phyloP scores from a whole-genome alignment of 2,113 vertebrate species.

The Hippocampus mohnikei region DNA sequence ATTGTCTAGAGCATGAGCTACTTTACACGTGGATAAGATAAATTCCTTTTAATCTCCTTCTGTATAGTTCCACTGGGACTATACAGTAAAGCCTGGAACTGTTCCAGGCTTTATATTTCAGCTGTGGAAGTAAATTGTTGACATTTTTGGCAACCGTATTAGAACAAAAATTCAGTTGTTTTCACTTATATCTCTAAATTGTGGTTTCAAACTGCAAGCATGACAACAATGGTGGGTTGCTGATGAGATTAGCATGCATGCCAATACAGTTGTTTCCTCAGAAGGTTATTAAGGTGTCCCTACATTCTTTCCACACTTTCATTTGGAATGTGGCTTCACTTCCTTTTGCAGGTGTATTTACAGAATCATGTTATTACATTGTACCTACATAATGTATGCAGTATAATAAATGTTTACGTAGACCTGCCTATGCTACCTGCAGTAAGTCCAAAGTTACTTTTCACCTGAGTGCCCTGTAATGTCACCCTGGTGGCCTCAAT shows the following conservation, averaged over 20 bases:
- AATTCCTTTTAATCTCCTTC: background rate
- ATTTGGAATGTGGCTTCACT: background rate
- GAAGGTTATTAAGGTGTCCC: no score
- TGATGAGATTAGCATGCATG: no score
- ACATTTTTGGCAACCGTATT: no score
- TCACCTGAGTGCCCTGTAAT: background rate
- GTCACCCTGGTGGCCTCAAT: background rate
- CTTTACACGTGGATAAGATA: no score
- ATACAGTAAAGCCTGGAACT: no score
- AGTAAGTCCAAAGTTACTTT: background rate
- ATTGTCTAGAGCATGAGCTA: no score
- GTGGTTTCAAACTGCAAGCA: no score
- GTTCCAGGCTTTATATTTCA: background rate
- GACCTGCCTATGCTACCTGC: background rate
- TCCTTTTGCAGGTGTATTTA: background rate
- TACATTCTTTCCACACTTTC: background rate
- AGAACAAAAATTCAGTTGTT: no score
- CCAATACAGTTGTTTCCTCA: background rate
- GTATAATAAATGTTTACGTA: no score
- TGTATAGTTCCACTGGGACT: background rate
- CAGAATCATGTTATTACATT: background rate
- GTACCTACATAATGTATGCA: no score
- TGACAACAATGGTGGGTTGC: no score
- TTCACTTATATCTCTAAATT: no score
- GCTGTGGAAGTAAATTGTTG: background rate